phyloP scores from a whole-genome alignment of 2,113 vertebrate genomes.

The Hemicordylus capensis region DNA sequence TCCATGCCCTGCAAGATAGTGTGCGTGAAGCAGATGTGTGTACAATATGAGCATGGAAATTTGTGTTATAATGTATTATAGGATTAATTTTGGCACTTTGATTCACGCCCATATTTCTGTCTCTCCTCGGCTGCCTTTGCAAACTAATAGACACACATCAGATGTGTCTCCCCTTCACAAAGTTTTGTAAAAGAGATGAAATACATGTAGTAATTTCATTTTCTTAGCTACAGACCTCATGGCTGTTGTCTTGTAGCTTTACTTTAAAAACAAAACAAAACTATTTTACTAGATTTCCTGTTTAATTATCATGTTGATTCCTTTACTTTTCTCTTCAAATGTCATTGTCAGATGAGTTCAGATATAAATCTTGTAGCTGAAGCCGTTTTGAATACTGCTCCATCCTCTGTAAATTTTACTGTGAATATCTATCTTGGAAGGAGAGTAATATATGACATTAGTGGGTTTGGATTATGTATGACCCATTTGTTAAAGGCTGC shows the following conservation, averaged over 20 bases:
- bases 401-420: conserved; percentile 11
- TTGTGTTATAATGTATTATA: conserved; percentile 55
- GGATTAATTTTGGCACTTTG: conserved; percentile 65
- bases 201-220: conserved; percentile 12
- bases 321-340: conserved; percentile 43
- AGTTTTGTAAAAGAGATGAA: conserved; percentile 57
- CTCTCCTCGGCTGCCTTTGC: conserved; percentile 51
- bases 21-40: conserved; percentile 39
- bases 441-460: background rate
- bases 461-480: conserved; percentile 18
- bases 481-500: conserved; percentile 5
- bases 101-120: conserved; percentile 56
- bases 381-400: background rate
- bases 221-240: conserved; percentile 53
- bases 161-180: conserved; percentile 54
- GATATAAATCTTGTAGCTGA: conserved; percentile 18
- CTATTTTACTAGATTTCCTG: background rate
- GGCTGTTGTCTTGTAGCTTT: background rate
- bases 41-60: conserved; percentile 49
- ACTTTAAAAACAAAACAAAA: background rate
- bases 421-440: background rate
- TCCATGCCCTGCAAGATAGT: conserved; percentile 23
- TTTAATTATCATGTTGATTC: conserved; percentile 54
- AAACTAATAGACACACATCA: conserved; percentile 59
- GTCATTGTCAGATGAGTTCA: conserved; percentile 51